phyloP scores from a whole-genome alignment of 1,140 invertebrate species.

The Ectropis grisescens region DNA sequence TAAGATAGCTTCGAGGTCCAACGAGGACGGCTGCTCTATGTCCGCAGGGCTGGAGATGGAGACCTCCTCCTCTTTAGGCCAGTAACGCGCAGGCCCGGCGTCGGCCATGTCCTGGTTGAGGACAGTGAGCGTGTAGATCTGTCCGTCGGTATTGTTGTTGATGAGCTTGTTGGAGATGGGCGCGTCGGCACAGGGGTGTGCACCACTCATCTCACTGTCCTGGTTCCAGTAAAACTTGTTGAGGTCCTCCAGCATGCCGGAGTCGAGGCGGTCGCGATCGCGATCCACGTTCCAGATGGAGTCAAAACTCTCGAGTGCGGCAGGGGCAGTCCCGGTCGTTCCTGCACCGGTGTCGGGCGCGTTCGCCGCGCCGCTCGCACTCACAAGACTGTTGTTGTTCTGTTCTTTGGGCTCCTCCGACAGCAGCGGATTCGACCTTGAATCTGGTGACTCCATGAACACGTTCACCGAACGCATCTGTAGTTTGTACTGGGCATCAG shows the following conservation, averaged over 20 bases:
- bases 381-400: constrained; percentile 77
- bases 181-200: constrained; percentile 58
- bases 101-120: constrained; percentile 75
- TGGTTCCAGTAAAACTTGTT: constrained; percentile 85
- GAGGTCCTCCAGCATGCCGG: constrained; percentile 82
- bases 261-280: constrained; percentile 77
- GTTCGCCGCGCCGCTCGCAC: constrained; percentile 28
- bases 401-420: constrained; percentile 74
- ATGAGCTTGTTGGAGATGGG: constrained; percentile 66
- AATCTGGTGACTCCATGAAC: constrained; percentile 70
- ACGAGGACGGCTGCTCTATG: constrained; percentile 69
- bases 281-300: constrained; percentile 81
- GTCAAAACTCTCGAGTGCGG: constrained; percentile 70
- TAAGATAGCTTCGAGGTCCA: constrained; percentile 77
- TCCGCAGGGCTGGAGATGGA: constrained; percentile 73
- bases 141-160: constrained; percentile 71
- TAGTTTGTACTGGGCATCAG: constrained; percentile 73
- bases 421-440: constrained; percentile 60
- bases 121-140: constrained; percentile 78
- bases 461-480: constrained; percentile 75
- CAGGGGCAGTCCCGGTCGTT: constrained; percentile 52
- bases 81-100: constrained; percentile 62
- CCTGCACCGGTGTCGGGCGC: constrained; percentile 47
- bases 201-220: constrained; percentile 70
- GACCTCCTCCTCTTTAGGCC: constrained; percentile 68